These are phyloP conservation scores for Selenia dentaria DNA, from an alignment of 2,888 invertebrate species.

Conservation along the genomic window DNA sequence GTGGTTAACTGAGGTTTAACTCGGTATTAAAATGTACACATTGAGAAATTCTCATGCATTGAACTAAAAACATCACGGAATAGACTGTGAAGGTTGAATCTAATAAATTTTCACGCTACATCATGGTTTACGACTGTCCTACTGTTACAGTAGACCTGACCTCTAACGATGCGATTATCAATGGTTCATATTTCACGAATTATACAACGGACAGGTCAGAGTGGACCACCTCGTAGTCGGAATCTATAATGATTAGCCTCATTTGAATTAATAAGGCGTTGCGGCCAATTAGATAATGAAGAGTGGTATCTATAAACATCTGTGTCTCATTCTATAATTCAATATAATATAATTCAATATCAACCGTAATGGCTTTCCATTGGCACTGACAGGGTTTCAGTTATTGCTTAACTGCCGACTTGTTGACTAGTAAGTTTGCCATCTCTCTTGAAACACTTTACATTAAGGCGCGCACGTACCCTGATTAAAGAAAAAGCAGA, in stretches of 20 bases:
- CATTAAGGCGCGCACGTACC: no score
- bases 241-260: slow-evolving; percentile 40
- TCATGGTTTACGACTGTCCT: slow-evolving; percentile 57
- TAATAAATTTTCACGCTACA: slow-evolving; percentile 68
- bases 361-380: no score
- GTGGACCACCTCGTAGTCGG: slow-evolving; percentile 62
- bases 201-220: slow-evolving; percentile 40
- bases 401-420: no score
- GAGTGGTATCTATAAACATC: slow-evolving; percentile 46
- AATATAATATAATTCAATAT: no score
- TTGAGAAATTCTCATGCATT: slow-evolving; percentile 5
- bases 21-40: no score
- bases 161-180: slow-evolving; percentile 60
- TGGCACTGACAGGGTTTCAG: no score
- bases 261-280: slow-evolving; percentile 70
- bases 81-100: slow-evolving; percentile 26
- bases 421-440: no score
- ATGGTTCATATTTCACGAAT: slow-evolving; percentile 56
- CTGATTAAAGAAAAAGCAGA: no score
- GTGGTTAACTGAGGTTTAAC: no score
- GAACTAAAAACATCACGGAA: slow-evolving; percentile 10
- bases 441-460: no score
- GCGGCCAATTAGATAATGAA: slow-evolving; percentile 60
- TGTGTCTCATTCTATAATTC: slow-evolving; percentile 38
- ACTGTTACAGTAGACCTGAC: slow-evolving; percentile 60